Conservation (phyloP, 1,140 invertebrate species). For the Drosophila prosaltans region DNA sequence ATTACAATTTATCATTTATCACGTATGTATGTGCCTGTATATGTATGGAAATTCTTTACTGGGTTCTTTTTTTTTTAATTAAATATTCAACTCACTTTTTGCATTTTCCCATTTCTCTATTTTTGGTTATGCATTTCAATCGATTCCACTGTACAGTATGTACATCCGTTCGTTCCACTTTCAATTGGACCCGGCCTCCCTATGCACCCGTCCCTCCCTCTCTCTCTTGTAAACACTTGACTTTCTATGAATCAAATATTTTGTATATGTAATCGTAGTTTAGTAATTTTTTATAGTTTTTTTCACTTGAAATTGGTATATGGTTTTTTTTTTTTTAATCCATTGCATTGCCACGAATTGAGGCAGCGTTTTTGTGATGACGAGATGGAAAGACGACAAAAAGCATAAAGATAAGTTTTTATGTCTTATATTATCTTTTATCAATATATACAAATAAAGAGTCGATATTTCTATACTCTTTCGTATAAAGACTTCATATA, state of each 20-base stretch:
- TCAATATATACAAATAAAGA: too few species aligned
- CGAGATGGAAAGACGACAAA: constrained; percentile 33
- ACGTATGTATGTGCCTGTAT: background rate
- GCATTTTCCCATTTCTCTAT: constrained; percentile 14
- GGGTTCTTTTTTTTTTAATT: constrained; percentile 6
- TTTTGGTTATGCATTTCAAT: background rate
- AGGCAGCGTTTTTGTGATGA: constrained; percentile 1
- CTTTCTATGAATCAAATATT: constrained; percentile 48
- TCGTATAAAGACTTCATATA: background rate
- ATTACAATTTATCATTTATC: background rate
- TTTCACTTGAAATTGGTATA: constrained; percentile 24
- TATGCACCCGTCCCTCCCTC: background rate
- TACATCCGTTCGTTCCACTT: constrained; percentile 74
- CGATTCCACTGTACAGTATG: constrained; percentile 52
- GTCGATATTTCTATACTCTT: background rate
- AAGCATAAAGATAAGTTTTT: constrained; percentile 2
- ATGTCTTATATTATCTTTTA: too few species aligned
- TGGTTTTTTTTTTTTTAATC: constrained; percentile 36
- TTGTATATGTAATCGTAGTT: constrained; percentile 58
- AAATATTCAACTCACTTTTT: constrained; percentile 3
- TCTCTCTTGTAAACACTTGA: constrained; percentile 25
- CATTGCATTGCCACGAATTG: constrained; percentile 55
- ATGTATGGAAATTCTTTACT: background rate
- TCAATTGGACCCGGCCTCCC: constrained; percentile 37
- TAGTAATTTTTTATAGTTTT: constrained; percentile 50